phyloP scores from a whole-genome alignment of 2,113 vertebrate genomes.

The Phrynosoma platyrhinos region DNA sequence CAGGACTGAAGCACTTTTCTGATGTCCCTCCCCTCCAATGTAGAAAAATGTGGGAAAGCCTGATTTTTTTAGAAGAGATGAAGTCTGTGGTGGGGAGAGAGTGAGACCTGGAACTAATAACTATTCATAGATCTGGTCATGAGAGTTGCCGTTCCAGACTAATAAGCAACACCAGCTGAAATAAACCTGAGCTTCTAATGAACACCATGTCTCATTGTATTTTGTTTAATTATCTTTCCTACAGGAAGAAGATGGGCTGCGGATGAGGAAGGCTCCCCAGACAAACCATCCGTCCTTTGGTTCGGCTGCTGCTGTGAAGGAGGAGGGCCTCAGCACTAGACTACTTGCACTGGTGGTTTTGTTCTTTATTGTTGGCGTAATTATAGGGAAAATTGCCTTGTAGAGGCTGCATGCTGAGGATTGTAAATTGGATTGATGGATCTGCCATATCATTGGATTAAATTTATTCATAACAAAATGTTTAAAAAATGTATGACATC shows the following conservation, averaged over 20 bases:
- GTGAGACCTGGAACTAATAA: too few species aligned
- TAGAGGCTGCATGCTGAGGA: slow-evolving; percentile 88
- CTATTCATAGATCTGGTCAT: too few species aligned
- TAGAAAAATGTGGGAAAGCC: too few species aligned
- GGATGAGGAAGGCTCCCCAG: slow-evolving; percentile 90
- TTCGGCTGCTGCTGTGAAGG: slow-evolving; percentile 81
- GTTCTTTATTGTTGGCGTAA: slow-evolving; percentile 94
- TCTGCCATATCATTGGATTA: slow-evolving; percentile 85
- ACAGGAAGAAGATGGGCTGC: slow-evolving; percentile 93
- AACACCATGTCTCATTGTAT: not conserved
- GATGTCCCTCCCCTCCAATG: too few species aligned
- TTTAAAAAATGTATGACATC: slow-evolving; percentile 86
- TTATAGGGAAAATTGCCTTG: slow-evolving; percentile 96
- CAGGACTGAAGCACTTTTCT: too few species aligned
- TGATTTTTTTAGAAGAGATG: too few species aligned
- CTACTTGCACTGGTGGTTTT: slow-evolving; percentile 89
- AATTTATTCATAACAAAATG: slow-evolving; percentile 91
- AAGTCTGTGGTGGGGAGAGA: too few species aligned
- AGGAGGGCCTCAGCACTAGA: slow-evolving; percentile 89
- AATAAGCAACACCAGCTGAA: not conserved
- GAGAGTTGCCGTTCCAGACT: not conserved
- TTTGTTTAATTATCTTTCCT: slow-evolving; percentile 15
- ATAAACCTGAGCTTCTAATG: not conserved
- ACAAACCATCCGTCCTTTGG: slow-evolving; percentile 83
- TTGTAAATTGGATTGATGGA: slow-evolving; percentile 82